phyloP scores from a whole-genome alignment of 2,888 invertebrate genomes.

The Drosophila meridionalis region DNA sequence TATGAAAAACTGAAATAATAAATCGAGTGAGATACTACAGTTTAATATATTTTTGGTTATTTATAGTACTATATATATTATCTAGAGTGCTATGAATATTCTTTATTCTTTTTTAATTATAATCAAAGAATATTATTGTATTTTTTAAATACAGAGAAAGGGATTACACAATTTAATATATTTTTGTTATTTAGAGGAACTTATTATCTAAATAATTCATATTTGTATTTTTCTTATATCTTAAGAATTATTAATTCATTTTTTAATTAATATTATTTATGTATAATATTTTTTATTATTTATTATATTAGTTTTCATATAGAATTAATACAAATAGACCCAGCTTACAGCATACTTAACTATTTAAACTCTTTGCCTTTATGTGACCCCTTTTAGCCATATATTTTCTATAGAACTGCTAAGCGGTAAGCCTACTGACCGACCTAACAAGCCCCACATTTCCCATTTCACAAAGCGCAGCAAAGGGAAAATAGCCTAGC shows the following conservation, averaged over 20 bases:
- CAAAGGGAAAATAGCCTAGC: conserved; percentile 8
- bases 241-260: too few relatives aligned
- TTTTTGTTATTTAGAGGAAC: too few relatives aligned
- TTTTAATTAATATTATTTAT: too few relatives aligned
- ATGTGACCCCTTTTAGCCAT: neutral
- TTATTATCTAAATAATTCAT: too few relatives aligned
- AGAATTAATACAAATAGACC: neutral
- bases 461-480: conserved; percentile 1
- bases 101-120: neutral
- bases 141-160: too few relatives aligned
- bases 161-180: too few relatives aligned
- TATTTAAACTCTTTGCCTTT: neutral
- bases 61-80: neutral
- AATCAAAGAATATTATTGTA: neutral
- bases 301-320: neutral
- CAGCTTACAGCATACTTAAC: neutral
- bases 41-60: neutral
- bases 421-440: conserved; percentile 2
- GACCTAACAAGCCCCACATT: conserved; percentile 2
- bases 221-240: too few relatives aligned
- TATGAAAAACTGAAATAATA: neutral
- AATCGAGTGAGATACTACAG: neutral
- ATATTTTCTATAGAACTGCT: neutral
- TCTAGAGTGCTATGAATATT: neutral
- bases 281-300: neutral